A percentile compares a stretch with the other conserved stretches of the same genome.
These are phyloP conservation scores for Hyperoplus immaculatus DNA, from an alignment of 2,797 vertebrate genomes.

Conservation along the genomic window DNA sequence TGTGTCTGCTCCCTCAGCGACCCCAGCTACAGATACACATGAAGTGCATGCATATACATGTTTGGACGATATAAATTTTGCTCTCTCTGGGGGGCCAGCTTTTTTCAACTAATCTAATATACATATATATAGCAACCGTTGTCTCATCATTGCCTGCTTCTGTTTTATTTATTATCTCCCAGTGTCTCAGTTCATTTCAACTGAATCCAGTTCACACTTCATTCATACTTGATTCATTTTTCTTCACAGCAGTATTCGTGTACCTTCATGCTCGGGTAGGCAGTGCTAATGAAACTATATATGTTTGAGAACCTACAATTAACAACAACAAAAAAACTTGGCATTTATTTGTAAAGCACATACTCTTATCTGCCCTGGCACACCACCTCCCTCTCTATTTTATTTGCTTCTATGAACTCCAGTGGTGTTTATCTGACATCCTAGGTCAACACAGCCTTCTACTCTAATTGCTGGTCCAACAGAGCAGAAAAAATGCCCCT, in stretches of 20 bases:
- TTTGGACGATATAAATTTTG: not conserved
- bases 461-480: conserved; percentile 66
- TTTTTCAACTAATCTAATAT: not conserved
- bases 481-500: conserved; percentile 62
- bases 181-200: conserved; percentile 2
- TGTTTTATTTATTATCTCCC: conserved; percentile 6
- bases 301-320: not conserved
- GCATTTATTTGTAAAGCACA: not conserved
- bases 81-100: not conserved
- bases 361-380: conserved; percentile 28
- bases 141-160: conserved; percentile 1
- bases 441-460: conserved; percentile 69
- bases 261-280: not conserved
- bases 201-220: conserved; percentile 13
- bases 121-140: not conserved
- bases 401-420: conserved; percentile 48
- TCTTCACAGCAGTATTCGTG: conserved; percentile 4
- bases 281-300: not conserved
- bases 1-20: not conserved
- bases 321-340: not conserved
- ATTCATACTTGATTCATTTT: conserved; percentile 4
- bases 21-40: not conserved
- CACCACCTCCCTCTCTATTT: conserved; percentile 23
- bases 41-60: not conserved
- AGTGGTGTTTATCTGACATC: conserved; percentile 60